Evolutionary conservation across 1,140 invertebrate genomes (phyloP).

Genomic region (Leptinotarsa lineolata): DNA sequence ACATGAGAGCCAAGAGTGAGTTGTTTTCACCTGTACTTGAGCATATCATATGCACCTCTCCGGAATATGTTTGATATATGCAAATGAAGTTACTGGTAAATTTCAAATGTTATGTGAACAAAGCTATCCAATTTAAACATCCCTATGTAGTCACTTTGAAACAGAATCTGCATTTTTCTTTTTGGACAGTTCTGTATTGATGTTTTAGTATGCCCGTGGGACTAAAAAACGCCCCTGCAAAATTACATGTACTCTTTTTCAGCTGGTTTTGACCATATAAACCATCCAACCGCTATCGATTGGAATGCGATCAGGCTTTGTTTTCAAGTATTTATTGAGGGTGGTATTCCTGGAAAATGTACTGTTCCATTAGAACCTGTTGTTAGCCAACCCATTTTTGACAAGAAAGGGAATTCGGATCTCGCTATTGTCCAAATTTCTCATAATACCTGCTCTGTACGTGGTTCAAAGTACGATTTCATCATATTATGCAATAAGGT

Average conservation of each 20-base stretch:
- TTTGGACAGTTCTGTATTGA: no score
- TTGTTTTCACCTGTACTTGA: no score
- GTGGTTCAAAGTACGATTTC: slow-evolving; percentile 85
- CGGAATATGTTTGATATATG: no score
- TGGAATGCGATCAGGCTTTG: slow-evolving; percentile 91
- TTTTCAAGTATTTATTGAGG: slow-evolving; percentile 92
- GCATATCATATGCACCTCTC: no score
- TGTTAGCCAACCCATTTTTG: slow-evolving; percentile 91
- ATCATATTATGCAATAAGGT: slow-evolving; percentile 94
- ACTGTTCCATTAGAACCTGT: slow-evolving; percentile 81
- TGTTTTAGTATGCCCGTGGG: no score
- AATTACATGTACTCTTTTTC: slow-evolving; percentile 28
- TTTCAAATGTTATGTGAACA: no score
- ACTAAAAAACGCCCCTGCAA: no score
- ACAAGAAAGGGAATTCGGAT: slow-evolving; percentile 96
- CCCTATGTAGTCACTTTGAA: no score
- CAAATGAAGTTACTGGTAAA: no score
- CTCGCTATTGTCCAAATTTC: slow-evolving; percentile 86
- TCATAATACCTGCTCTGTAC: slow-evolving; percentile 78
- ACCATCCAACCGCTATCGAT: slow-evolving; percentile 85
- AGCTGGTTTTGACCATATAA: slow-evolving; percentile 88
- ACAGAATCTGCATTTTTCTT: no score
- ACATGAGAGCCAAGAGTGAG: no score
- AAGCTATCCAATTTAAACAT: no score
- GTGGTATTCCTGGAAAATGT: slow-evolving; percentile 74